These are phyloP conservation scores for Drosophila neotestacea DNA, from an alignment of 2,888 invertebrate species.

Conservation along the genomic window DNA sequence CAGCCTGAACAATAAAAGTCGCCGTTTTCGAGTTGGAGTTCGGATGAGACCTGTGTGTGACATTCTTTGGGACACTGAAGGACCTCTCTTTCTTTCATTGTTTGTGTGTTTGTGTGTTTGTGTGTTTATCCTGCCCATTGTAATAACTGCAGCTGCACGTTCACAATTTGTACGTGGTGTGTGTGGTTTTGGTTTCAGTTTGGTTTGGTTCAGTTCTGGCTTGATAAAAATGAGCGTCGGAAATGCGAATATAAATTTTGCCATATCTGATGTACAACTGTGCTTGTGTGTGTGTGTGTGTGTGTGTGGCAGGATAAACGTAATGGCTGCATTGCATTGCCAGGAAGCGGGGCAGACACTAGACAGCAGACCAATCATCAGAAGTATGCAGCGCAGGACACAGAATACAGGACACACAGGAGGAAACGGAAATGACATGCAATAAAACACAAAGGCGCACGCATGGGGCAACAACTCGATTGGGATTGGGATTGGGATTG, in stretches of 20 bases:
- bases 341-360: slow-evolving; percentile 72
- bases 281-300: slow-evolving; percentile 15
- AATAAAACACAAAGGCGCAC: slow-evolving; percentile 83
- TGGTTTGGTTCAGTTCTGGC: slow-evolving; percentile 39
- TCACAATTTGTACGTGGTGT: slow-evolving; percentile 68
- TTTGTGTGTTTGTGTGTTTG: slow-evolving; percentile 17
- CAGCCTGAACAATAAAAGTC: slow-evolving; percentile 56
- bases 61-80: slow-evolving; percentile 47
- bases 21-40: slow-evolving; percentile 14
- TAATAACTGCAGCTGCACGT: slow-evolving; percentile 75
- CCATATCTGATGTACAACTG: slow-evolving; percentile 82
- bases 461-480: slow-evolving; percentile 42
- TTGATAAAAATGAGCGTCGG: slow-evolving; percentile 81
- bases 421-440: slow-evolving; percentile 84
- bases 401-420: neutral
- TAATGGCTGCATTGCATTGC: slow-evolving; percentile 70
- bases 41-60: slow-evolving; percentile 41
- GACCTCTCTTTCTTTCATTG: slow-evolving; percentile 5
- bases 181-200: slow-evolving; percentile 30
- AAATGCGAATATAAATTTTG: slow-evolving; percentile 84
- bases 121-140: slow-evolving; percentile 37
- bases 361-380: slow-evolving; percentile 76
- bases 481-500: neutral
- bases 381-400: slow-evolving; percentile 48
- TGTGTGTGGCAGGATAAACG: slow-evolving; percentile 64